Conservation (phyloP, 1,140 invertebrate genomes). For the Thalassaphorura encarpata region DNA sequence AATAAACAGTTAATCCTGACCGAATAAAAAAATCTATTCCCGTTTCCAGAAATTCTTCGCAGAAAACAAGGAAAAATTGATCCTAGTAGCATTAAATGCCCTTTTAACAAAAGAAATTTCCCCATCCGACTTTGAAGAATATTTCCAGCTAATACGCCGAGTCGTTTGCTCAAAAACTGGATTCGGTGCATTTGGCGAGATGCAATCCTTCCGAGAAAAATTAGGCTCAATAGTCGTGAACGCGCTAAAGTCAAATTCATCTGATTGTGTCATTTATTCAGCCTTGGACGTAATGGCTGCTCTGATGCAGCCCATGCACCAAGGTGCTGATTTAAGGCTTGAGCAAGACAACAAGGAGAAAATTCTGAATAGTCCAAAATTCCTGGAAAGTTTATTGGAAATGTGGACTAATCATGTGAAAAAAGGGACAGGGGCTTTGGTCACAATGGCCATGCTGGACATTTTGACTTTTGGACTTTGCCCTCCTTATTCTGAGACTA, state of each 20-base stretch:
- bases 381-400: slow-evolving; percentile 84
- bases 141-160: slow-evolving; percentile 86
- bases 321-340: slow-evolving; percentile 83
- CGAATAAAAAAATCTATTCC: slow-evolving; percentile 6
- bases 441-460: slow-evolving; percentile 84
- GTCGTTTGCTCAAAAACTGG: slow-evolving; percentile 95
- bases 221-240: slow-evolving; percentile 83
- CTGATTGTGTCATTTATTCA: slow-evolving; percentile 84
- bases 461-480: slow-evolving; percentile 98
- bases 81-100: slow-evolving; percentile 64
- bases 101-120: slow-evolving; percentile 63
- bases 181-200: slow-evolving; percentile 86
- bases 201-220: slow-evolving; percentile 88
- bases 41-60: slow-evolving; percentile 76
- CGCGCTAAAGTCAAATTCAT: slow-evolving; percentile 62
- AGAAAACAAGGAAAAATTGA: slow-evolving; percentile 97
- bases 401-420: slow-evolving; percentile 88
- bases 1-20: neutral
- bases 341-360: slow-evolving; percentile 98
- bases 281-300: slow-evolving; percentile 95
- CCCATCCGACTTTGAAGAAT: slow-evolving; percentile 58
- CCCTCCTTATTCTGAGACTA: slow-evolving; percentile 98
- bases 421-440: slow-evolving; percentile 48
- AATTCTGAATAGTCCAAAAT: slow-evolving; percentile 79
- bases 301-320: slow-evolving; percentile 98